Conservation (phyloP, 2,113 vertebrate species). For the Podarcis muralis region DNA sequence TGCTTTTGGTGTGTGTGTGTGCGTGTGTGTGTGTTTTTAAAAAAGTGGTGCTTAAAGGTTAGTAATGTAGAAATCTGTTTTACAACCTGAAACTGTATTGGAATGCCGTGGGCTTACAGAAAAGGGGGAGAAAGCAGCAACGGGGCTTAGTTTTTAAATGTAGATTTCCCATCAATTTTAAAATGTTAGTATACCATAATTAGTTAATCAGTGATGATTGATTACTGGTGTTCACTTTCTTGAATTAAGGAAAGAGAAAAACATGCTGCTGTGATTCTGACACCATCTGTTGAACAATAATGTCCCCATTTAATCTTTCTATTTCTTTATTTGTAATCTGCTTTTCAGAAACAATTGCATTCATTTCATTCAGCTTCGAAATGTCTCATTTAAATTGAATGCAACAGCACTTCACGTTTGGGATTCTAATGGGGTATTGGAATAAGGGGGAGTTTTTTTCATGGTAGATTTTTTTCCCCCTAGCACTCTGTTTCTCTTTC, state of each 20-base stretch:
- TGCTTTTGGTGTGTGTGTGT: conserved; percentile 83
- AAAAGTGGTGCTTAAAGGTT: conserved; percentile 74
- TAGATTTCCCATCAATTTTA: conserved; percentile 66
- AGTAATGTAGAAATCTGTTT: conserved; percentile 69
- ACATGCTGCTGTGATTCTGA: conserved; percentile 69
- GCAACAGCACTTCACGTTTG: conserved; percentile 49
- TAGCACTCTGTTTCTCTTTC: background rate
- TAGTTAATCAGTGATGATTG: conserved; percentile 81
- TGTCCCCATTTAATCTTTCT: conserved; percentile 69
- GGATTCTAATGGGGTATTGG: conserved; percentile 56
- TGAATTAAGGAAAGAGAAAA: conserved; percentile 75
- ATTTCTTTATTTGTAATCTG: conserved; percentile 59
- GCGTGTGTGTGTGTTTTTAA: conserved; percentile 84
- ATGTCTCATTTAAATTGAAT: conserved; percentile 66
- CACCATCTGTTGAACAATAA: conserved; percentile 80
- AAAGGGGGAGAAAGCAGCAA: conserved; percentile 50
- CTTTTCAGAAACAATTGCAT: conserved; percentile 50
- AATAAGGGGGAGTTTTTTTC: conserved; percentile 51
- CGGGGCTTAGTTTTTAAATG: conserved; percentile 20
- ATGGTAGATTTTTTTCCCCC: background rate
- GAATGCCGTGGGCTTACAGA: conserved; percentile 20
- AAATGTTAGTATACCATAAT: conserved; percentile 74
- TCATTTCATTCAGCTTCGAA: conserved; percentile 58
- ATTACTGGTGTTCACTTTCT: conserved; percentile 76
- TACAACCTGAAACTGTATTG: conserved; percentile 61